phyloP scores from a whole-genome alignment of 2,113 vertebrate genomes.

The Clinocottus analis region DNA sequence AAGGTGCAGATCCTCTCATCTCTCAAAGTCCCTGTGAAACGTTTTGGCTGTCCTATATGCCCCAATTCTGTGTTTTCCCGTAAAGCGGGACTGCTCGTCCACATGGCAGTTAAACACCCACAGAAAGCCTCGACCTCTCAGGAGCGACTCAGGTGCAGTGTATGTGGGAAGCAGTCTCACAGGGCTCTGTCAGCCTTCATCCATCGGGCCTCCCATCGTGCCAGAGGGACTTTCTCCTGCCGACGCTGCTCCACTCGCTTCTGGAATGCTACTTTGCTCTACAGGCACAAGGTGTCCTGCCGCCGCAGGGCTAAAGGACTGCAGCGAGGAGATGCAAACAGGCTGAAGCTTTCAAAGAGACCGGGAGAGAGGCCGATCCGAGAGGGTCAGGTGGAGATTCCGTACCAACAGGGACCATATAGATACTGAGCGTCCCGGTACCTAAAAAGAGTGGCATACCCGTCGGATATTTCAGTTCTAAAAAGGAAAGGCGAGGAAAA shows the following conservation, averaged over 20 bases:
- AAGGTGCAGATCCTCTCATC: slow-evolving; percentile 81
- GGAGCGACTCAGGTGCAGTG: slow-evolving; percentile 89
- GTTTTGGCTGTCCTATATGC: slow-evolving; percentile 84
- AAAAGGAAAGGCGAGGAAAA: slow-evolving; percentile 53
- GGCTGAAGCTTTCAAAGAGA: slow-evolving; percentile 76
- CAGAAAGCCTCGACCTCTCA: slow-evolving; percentile 78
- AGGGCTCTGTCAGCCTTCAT: slow-evolving; percentile 88
- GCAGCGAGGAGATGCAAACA: slow-evolving; percentile 68
- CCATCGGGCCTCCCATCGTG: slow-evolving; percentile 85
- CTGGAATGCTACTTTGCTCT: slow-evolving; percentile 84
- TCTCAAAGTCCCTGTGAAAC: slow-evolving; percentile 83
- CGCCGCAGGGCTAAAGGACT: slow-evolving; percentile 77
- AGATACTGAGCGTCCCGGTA: slow-evolving; percentile 76
- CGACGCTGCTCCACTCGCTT: slow-evolving; percentile 81
- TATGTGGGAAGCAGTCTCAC: slow-evolving; percentile 93
- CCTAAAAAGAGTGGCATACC: slow-evolving; percentile 48
- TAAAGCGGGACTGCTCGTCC: slow-evolving; percentile 83
- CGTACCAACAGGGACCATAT: slow-evolving; percentile 77
- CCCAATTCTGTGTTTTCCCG: slow-evolving; percentile 82
- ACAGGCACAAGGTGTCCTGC: slow-evolving; percentile 83
- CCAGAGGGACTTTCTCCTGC: slow-evolving; percentile 84
- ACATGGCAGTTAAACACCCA: slow-evolving; percentile 84
- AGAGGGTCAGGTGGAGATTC: slow-evolving; percentile 74
- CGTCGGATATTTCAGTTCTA: slow-evolving; percentile 59
- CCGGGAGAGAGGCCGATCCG: slow-evolving; percentile 68